Percentiles rank a stretch among this genome's conserved stretches.
Conservation (phyloP, 2,113 vertebrate genomes). For the Forbesichthys papilliferus region DNA sequence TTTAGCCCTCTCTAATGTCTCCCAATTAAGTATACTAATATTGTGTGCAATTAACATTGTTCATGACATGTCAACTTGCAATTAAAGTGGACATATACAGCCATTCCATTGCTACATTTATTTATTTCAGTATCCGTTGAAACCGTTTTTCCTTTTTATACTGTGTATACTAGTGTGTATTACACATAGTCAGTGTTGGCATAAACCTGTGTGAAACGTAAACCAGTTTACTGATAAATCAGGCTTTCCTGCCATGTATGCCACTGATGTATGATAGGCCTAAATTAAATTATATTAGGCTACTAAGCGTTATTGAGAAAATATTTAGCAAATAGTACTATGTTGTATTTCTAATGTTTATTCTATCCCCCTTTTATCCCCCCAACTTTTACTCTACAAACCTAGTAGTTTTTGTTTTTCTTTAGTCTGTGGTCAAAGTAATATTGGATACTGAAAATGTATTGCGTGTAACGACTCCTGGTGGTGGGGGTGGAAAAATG, state of each 20-base stretch:
- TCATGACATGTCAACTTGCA: background rate
- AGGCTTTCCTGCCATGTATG: constrained; percentile 38
- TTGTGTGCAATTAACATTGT: background rate
- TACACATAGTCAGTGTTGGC: constrained; percentile 3
- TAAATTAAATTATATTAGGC: constrained; percentile 8
- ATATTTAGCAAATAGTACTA: background rate
- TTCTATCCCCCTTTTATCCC: background rate
- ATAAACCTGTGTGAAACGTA: constrained; percentile 18
- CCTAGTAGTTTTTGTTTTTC: background rate
- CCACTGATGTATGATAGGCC: constrained; percentile 15
- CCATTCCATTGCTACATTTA: background rate
- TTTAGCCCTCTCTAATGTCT: background rate
- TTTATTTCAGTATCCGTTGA: constrained; percentile 5
- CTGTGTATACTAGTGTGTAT: constrained; percentile 7
- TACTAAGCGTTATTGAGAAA: background rate
- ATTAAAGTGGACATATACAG: background rate
- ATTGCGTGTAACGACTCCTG: background rate
- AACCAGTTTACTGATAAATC: constrained; percentile 52
- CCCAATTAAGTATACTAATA: background rate
- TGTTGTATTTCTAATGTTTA: constrained; percentile 3
- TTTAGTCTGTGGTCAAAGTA: background rate
- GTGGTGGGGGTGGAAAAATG: background rate
- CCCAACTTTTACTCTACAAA: background rate
- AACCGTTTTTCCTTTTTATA: background rate
- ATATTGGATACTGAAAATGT: background rate